phyloP scores from a whole-genome alignment of 2,113 vertebrate species.

The Xyliphius kryptos region DNA sequence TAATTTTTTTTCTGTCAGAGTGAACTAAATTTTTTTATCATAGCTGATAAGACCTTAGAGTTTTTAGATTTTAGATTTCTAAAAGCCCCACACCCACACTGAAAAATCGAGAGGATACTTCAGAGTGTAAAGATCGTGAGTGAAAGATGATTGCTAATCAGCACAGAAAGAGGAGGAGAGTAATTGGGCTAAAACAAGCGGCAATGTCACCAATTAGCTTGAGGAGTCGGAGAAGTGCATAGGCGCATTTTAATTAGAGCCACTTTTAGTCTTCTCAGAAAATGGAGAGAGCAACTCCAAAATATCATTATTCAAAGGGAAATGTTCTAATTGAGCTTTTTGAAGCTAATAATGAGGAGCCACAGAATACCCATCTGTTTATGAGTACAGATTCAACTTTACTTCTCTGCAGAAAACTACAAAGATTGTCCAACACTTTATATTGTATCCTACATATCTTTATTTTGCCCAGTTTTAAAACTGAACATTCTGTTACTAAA shows the following conservation, averaged over 20 bases:
- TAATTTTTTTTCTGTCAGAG: too few species aligned
- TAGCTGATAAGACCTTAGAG: constrained; percentile 1
- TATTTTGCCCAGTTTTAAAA: too few species aligned
- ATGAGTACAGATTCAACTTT: constrained; percentile 11
- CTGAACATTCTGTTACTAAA: too few species aligned
- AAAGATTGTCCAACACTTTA: too few species aligned
- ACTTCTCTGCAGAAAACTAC: neutral
- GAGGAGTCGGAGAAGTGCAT: constrained; percentile 22
- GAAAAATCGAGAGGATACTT: constrained; percentile 14
- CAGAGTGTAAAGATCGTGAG: constrained; percentile 13
- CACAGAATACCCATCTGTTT: constrained; percentile 11
- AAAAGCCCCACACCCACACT: constrained; percentile 17
- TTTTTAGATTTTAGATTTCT: constrained; percentile 11
- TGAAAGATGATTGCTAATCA: constrained; percentile 55
- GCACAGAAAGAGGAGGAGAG: constrained; percentile 41
- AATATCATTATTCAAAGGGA: constrained; percentile 28
- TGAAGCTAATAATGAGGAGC: constrained; percentile 32
- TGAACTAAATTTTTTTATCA: too few species aligned
- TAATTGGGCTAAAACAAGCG: constrained; percentile 32
- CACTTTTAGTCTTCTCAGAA: constrained; percentile 25
- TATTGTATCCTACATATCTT: too few species aligned
- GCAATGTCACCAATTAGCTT: constrained; percentile 42
- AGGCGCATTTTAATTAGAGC: constrained; percentile 35
- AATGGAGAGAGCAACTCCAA: constrained; percentile 12
- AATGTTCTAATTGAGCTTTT: constrained; percentile 19